Evolutionary conservation across 2,888 invertebrate genomes (phyloP), one percentile per base, ranked within the genome.

Genomic region (Eueremaeus valkanovi): DNA sequence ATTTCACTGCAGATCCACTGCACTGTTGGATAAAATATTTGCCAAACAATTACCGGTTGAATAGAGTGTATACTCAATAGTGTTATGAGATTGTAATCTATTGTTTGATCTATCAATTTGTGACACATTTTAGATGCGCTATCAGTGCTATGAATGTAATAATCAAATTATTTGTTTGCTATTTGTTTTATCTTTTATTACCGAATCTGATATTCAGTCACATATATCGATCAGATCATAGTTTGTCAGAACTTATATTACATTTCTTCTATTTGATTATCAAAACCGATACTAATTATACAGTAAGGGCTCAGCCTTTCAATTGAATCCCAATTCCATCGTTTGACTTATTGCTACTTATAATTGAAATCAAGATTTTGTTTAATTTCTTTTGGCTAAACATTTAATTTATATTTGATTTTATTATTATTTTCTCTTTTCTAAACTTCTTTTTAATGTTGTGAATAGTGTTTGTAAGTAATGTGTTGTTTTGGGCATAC

Each of bases 171-270:
- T 63, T 63, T 66, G 45, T 45, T 45, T 66, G 16, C 16, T 66
- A 66, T 66, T 36, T 66, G 36, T 36, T 36, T 36, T 66, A 36
- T n/a, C 36, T 66, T 66, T 66, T 66, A 66, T 66, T 66, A 36
- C 63, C 36, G 21, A 66, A 66, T 61, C 31, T n/a, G 6, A 55
- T n/a, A n/a, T n/a, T n/a, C 29, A 36, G 11, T 33, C 21, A 66
- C 36, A 66, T n/a, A n/a, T 66, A 66, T 66, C 63, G 63, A 66
- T 66, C 63, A 66, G 21, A 36, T 31, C 61, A 61, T 61, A 36
- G 6, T 8, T 36, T 36, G 11, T 8, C n/a, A n/a, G n/a, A n/a
- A n/a, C n/a, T n/a, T 36, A 36, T 11, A 36, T 11, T 36, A 16
- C 6, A 16, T 45, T 11, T 45, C 45, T 3, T 16, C 45, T 45